Evolutionary conservation across 2,888 invertebrate species (phyloP), one percentile per base, ranked within the genome.

Genomic region (Dicyrtoma fusca): DNA sequence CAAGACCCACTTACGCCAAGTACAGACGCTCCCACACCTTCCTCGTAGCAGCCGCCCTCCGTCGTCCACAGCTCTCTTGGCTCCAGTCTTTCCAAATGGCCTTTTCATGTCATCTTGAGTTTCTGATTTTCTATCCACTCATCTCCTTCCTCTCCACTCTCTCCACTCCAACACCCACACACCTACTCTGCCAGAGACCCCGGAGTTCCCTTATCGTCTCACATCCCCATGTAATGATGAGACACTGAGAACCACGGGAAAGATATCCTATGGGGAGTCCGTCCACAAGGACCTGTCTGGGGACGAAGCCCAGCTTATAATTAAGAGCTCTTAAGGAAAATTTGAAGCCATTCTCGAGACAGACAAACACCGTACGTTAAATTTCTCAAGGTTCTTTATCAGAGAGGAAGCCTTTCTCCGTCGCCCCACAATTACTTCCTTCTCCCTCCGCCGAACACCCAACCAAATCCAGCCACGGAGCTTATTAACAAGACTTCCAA

Each of bases 61-160:
- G 3, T 34, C 34, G 8, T 34, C 8, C 34, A 8, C 4, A 34
- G n/a, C 14, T 59, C 4, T 25, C 14, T 34, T 61, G 26, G 26
- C n/a, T 66, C n/a, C 23, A 34, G 51, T 51, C 49, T 66, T 66
- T 47, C 63, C 49, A 73, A 73, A 73, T 73, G 73, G 73, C 65
- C 69, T 73, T 73, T 73, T 44, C 73, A 42, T 73, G 73, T 73
- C 73, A 66, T 23, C 25, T 42, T 45, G 21, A 19, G 51, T 44
- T 57, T 68, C 55, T 44, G 49, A 68, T 68, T 68, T 68, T 62
- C 51, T 25, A 25, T 70, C 19, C 66, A 17, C 53, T 55, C 42
- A 42, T 51, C 57, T 57, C 57, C 1, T 17, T 59, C 26, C 17
- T 59, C n/a, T 25, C n/a, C n/a, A n/a, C n/a, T 34, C 6, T 25